A percentile compares a stretch with the other conserved stretches of the same genome.
Conservation (phyloP, 2,113 vertebrate genomes). For the Telmatochromis bifrenatus region DNA sequence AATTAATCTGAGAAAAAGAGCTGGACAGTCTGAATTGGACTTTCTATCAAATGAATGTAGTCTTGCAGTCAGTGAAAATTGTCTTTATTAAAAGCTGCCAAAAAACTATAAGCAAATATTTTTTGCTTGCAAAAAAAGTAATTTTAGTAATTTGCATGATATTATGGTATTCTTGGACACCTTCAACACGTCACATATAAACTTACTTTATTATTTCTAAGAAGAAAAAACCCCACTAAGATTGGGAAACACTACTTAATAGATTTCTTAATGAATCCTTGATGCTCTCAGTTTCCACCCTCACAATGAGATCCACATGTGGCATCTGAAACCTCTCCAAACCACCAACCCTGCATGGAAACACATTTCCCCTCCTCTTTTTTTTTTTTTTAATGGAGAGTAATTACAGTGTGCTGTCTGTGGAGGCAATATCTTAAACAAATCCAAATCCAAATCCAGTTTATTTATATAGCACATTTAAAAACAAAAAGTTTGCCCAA, state of each 20-base stretch:
- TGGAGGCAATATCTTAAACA: neutral
- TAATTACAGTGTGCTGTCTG: neutral
- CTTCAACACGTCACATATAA: neutral
- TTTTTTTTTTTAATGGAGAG: neutral
- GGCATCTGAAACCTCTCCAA: slow-evolving; percentile 30
- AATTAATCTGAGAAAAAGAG: neutral
- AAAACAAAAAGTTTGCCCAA: too few species aligned
- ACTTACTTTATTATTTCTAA: neutral
- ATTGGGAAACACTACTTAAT: neutral
- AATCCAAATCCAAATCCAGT: neutral
- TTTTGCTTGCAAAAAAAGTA: neutral
- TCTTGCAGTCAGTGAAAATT: neutral
- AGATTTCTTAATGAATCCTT: slow-evolving; percentile 23
- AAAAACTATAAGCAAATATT: neutral
- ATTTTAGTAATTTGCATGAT: neutral
- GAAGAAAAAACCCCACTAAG: slow-evolving; percentile 2
- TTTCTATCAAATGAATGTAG: neutral
- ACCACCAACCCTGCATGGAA: slow-evolving; percentile 28
- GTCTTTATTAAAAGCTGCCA: neutral
- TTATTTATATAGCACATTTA: neutral
- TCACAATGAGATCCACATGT: slow-evolving; percentile 56
- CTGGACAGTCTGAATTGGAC: neutral
- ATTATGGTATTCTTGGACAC: neutral
- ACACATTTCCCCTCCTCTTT: neutral
- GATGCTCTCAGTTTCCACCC: slow-evolving; percentile 39